phyloP scores from a whole-genome alignment of 2,113 vertebrate species.

The Hemibates koningsi region DNA sequence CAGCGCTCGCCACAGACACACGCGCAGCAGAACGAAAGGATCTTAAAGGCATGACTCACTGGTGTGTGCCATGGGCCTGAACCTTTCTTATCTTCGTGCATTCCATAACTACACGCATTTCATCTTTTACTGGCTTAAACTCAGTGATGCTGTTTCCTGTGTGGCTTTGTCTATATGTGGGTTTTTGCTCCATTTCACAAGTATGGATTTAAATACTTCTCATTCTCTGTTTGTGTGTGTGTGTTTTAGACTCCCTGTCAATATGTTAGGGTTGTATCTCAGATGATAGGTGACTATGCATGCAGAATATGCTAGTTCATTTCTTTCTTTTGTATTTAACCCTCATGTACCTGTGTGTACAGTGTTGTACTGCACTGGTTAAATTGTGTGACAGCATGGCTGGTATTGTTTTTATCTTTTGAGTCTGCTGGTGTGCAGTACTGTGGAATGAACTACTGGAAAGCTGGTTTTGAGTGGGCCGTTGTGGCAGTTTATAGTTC shows the following conservation, averaged over 20 bases:
- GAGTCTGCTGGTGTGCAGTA: neutral
- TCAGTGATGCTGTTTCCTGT: neutral
- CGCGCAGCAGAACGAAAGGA: neutral
- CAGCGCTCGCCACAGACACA: neutral
- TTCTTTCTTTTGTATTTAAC: neutral
- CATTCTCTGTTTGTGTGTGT: neutral
- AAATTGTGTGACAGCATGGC: neutral
- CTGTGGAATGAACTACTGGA: neutral
- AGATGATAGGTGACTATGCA: neutral
- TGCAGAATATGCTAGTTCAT: neutral
- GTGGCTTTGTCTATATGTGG: neutral
- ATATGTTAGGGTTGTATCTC: neutral
- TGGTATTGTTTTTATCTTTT: neutral
- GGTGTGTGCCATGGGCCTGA: neutral
- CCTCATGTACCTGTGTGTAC: neutral
- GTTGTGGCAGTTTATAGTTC: neutral
- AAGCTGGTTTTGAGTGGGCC: neutral
- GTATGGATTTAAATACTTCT: neutral
- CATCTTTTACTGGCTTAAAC: neutral
- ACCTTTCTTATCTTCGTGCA: slow-evolving; percentile 15
- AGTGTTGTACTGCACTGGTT: neutral
- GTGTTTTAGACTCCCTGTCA: neutral
- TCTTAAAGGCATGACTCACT: neutral
- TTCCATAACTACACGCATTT: neutral
- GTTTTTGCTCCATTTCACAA: neutral